Evolutionary conservation across 2,888 invertebrate genomes (phyloP).

Genomic region (Horisme vitalbata): DNA sequence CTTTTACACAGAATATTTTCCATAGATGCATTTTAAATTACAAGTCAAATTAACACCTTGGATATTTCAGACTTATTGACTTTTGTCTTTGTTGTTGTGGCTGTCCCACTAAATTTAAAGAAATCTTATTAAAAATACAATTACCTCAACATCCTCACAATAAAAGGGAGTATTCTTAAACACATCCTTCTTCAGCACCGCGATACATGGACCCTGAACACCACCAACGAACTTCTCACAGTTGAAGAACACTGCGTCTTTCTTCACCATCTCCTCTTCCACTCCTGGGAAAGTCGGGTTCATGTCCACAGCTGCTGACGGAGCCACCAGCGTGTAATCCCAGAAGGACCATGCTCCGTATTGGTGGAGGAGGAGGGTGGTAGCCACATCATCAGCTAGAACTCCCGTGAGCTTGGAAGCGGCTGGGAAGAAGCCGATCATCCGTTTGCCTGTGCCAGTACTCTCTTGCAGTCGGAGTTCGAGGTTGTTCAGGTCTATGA

Average conservation of each 20-base stretch:
- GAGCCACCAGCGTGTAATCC: conserved; percentile 94
- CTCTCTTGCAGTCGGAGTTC: conserved; percentile 87
- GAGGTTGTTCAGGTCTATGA: conserved; percentile 89
- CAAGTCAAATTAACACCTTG: too few species aligned
- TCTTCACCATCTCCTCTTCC: conserved; percentile 88
- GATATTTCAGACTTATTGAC: too few species aligned
- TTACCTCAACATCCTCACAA: conserved; percentile 77
- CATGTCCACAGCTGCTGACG: conserved; percentile 91
- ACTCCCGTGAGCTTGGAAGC: conserved; percentile 95
- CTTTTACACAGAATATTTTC: neutral
- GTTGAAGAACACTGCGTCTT: conserved; percentile 95
- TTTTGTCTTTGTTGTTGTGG: too few species aligned
- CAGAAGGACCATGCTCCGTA: conserved; percentile 93
- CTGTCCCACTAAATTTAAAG: too few species aligned
- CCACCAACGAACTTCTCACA: conserved; percentile 96
- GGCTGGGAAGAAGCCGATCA: conserved; percentile 93
- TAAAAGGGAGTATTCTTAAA: conserved; percentile 68
- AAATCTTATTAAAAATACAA: too few species aligned
- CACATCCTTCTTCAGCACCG: conserved; percentile 78
- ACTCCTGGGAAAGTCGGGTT: conserved; percentile 89
- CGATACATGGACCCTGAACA: conserved; percentile 90
- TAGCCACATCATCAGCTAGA: conserved; percentile 91
- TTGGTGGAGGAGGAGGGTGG: conserved; percentile 90
- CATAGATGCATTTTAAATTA: neutral
- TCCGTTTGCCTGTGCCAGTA: conserved; percentile 83